A percentile compares a stretch with the other conserved stretches of the same genome.
These are phyloP conservation scores for Tromatobia lineatoria DNA, from an alignment of 2,888 invertebrate genomes.

Conservation along the genomic window DNA sequence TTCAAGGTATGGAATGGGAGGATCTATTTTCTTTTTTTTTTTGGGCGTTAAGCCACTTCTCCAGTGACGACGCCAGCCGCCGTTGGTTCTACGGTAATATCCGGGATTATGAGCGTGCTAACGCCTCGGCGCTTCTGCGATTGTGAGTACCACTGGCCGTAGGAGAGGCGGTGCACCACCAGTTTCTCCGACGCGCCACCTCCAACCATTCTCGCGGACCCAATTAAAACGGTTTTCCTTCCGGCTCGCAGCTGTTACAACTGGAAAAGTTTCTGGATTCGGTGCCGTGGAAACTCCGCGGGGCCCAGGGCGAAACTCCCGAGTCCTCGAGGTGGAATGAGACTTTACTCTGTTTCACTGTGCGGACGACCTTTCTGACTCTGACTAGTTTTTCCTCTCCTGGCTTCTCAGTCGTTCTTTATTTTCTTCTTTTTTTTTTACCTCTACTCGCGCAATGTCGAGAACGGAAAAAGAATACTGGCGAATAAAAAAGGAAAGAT, in stretches of 20 bases:
- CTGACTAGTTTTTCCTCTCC: slow-evolving; percentile 40
- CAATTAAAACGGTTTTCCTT: slow-evolving; percentile 79
- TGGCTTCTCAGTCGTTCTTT: slow-evolving; percentile 9
- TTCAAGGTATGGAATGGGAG: neutral
- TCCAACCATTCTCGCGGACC: slow-evolving; percentile 65
- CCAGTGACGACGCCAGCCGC: slow-evolving; percentile 51
- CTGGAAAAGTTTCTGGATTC: slow-evolving; percentile 76
- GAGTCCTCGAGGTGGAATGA: slow-evolving; percentile 70
- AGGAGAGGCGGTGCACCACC: slow-evolving; percentile 32
- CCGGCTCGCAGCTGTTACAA: slow-evolving; percentile 76
- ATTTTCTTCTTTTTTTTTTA: slow-evolving; percentile 11
- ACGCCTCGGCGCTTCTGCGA: slow-evolving; percentile 61
- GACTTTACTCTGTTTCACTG: slow-evolving; percentile 56
- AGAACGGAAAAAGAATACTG: slow-evolving; percentile 33
- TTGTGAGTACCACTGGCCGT: slow-evolving; percentile 35
- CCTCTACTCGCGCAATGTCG: slow-evolving; percentile 21
- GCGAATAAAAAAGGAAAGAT: slow-evolving; percentile 16
- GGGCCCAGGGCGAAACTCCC: slow-evolving; percentile 39
- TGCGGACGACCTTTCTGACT: slow-evolving; percentile 49
- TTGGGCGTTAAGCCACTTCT: slow-evolving; percentile 65
- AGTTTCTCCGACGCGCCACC: slow-evolving; percentile 36
- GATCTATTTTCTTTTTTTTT: slow-evolving; percentile 38
- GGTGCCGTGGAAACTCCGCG: slow-evolving; percentile 57
- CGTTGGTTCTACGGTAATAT: slow-evolving; percentile 65
- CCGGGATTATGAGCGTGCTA: slow-evolving; percentile 70